Conservation (phyloP, 2,113 vertebrate genomes). For the Siniperca knerii region DNA sequence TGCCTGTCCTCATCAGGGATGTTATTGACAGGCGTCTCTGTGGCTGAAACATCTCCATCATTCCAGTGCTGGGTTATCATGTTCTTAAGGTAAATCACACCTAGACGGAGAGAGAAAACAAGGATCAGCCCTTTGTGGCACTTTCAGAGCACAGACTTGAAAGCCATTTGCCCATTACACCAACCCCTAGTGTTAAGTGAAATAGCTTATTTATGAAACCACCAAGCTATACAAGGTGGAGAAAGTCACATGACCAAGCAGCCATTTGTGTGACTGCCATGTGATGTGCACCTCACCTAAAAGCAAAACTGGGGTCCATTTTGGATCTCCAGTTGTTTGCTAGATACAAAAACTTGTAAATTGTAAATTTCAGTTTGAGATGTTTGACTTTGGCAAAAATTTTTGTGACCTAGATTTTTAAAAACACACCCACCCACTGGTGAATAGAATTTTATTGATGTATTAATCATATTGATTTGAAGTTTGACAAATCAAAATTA, state of each 20-base stretch:
- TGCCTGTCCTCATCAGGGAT: constrained; percentile 97
- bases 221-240: too few relatives aligned
- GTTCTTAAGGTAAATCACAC: constrained; percentile 99
- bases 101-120: constrained; percentile 73
- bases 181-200: too few relatives aligned
- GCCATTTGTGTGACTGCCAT: neutral
- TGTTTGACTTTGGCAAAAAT: too few relatives aligned
- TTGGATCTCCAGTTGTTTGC: too few relatives aligned
- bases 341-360: neutral
- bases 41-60: constrained; percentile 88
- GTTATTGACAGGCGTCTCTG: constrained; percentile 91
- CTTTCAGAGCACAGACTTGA: neutral
- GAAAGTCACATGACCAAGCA: neutral
- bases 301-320: neutral
- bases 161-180: neutral
- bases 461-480: neutral
- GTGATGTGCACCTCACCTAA: neutral
- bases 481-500: neutral
- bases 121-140: neutral
- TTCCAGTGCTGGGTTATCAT: constrained; percentile 99
- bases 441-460: neutral
- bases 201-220: neutral
- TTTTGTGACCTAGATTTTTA: too few relatives aligned
- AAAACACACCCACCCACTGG: neutral
- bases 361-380: neutral